Evolutionary conservation across 2,113 vertebrate genomes (phyloP), one percentile per base, ranked within the genome.

Genomic region (Hepsetus odoe): DNA sequence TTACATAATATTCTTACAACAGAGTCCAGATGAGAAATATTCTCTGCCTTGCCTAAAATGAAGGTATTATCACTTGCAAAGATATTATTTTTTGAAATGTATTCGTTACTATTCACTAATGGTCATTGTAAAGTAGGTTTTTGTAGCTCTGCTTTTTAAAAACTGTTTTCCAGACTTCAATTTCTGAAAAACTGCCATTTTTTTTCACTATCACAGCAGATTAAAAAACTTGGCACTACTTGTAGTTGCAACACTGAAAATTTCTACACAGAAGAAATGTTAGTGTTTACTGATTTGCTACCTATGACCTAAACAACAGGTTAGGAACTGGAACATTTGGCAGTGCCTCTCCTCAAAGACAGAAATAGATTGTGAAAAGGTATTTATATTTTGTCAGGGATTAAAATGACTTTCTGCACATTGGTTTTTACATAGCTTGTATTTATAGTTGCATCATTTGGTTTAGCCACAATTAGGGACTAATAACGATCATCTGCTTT

Each of bases 281-380:
- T 40, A 59, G 53, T 32, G 32, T 44, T 14, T 65, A 4, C 12
- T 16, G n/a, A 10, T 62, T 53, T 35, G 14, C 46, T 20, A 76
- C 13, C 59, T 40, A 53, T 32, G 18, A 65, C 14, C 32, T 53
- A 42, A 76, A 67, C 3, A 20, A 42, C 51, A 30, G 32, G 4
- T 33, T 49, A 62, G 49, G 62, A 22, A 64, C n/a, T 75, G 59
- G 64, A 51, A 65, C 24, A 67, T 67, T 55, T 67, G 46, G 40
- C 72, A 65, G n/a, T 64, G 30, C 24, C 24, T 11, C 61, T n/a
- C 20, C 61, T 65, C 20, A 65, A 49, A 46, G 66, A 49, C 42
- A 46, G 11, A 49, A 10, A 32, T 28, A 69, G 38, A 69, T 20
- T 49, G 24, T 42, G 7, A 46, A 69, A 44, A 49, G 7, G 38